Evolutionary conservation across 2,888 invertebrate genomes (phyloP).

Genomic region (Cheilosia grossa): DNA sequence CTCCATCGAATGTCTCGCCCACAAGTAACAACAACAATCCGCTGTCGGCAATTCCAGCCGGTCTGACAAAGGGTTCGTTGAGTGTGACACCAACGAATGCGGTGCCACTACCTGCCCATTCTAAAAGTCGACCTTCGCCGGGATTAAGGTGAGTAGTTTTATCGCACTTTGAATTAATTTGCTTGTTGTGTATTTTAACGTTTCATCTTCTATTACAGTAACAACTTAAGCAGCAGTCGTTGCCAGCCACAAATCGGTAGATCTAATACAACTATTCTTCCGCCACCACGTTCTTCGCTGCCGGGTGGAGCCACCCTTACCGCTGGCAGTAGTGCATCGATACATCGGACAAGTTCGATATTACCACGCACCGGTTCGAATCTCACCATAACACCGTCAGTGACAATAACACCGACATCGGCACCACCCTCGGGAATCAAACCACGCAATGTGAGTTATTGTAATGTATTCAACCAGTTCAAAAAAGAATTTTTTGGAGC

Average conservation of each 20-base stretch:
- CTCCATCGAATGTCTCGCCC: conserved; percentile 81
- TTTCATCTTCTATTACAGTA: conserved; percentile 52
- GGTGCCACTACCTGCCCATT: conserved; percentile 83
- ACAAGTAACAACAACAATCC: conserved; percentile 79
- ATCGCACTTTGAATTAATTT: neutral
- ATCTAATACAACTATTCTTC: conserved; percentile 79
- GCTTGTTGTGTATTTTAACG: neutral
- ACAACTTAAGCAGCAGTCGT: conserved; percentile 78
- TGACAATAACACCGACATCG: conserved; percentile 90
- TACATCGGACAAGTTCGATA: conserved; percentile 79
- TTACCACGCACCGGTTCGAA: conserved; percentile 83
- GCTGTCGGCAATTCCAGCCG: conserved; percentile 83
- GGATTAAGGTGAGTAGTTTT: conserved; percentile 79
- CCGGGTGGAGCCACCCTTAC: conserved; percentile 87
- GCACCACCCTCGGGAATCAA: conserved; percentile 85
- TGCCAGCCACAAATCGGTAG: conserved; percentile 77
- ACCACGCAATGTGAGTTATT: conserved; percentile 84
- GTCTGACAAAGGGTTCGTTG: conserved; percentile 83
- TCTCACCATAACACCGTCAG: conserved; percentile 87
- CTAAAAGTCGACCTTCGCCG: conserved; percentile 78
- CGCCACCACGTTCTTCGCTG: conserved; percentile 83
- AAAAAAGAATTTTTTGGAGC: conserved; percentile 60
- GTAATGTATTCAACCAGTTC: conserved; percentile 81
- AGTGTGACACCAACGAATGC: conserved; percentile 83
- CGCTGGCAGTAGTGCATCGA: conserved; percentile 83